A percentile compares a stretch with the other conserved stretches of the same genome.
phyloP scores from a whole-genome alignment of 2,113 vertebrate genomes.

The Istiophorus platypterus region DNA sequence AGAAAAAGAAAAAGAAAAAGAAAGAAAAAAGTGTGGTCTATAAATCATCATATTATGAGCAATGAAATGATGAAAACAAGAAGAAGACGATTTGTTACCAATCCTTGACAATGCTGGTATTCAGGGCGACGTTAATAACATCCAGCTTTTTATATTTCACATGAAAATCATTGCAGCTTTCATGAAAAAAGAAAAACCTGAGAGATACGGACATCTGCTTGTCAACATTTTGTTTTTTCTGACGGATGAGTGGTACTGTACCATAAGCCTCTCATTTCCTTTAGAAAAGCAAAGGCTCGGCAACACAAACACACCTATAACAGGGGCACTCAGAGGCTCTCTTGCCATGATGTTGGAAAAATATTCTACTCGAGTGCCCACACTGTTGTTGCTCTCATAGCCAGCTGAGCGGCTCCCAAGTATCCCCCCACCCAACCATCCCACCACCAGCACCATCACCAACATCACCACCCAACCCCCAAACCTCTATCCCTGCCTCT shows the following conservation, averaged over 20 bases:
- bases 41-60: background rate
- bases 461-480: no score
- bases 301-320: constrained; percentile 62
- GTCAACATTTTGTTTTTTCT: constrained; percentile 19
- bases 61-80: background rate
- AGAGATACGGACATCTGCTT: background rate
- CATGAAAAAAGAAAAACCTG: background rate
- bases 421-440: background rate
- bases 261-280: constrained; percentile 45
- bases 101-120: background rate
- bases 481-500: constrained; percentile 15
- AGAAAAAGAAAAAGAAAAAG: no score
- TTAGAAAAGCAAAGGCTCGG: constrained; percentile 30
- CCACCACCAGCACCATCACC: no score
- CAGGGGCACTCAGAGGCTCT: constrained; percentile 59
- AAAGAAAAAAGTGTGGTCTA: no score
- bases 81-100: no score
- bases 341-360: constrained; percentile 60
- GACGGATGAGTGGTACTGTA: constrained; percentile 4
- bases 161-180: background rate
- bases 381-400: constrained; percentile 50
- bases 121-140: background rate
- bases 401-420: constrained; percentile 21
- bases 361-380: constrained; percentile 67
- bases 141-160: background rate